Evolutionary conservation across 2,888 invertebrate genomes (phyloP), one percentile per base, ranked within the genome.

Genomic region (Papilio gigon): DNA sequence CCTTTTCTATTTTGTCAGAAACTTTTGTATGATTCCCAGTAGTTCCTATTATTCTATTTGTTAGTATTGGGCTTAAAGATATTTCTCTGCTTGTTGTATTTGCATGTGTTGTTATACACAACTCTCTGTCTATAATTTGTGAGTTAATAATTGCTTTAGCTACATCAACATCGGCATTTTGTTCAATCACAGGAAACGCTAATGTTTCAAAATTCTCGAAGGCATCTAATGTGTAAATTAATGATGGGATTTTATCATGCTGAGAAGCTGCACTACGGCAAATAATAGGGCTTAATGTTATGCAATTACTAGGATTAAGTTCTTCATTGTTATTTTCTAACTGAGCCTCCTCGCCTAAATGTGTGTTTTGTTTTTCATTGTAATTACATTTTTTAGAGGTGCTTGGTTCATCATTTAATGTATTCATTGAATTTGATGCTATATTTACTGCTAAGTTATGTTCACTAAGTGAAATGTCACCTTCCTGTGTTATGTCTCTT

Each of bases 151-250:
- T 68, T 71, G 76, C 73, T 75, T 84, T 89, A 9, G 78, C 82
- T 35, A 73, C 75, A 61, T 82, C 72, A 4, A 83, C 65, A 71
- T 88, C 79, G 35, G 65, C 20, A 70, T 77, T 72, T 44, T 81
- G 76, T 73, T 81, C 76, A 67, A 90, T 65, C 0, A 89, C 58
- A 14, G 87, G 84, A 62, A 80, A 65, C 1, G 84, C 87, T 30
- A 86, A 68, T 50, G 76, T 79, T 77, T 89, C 90, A 75, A 91
- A 90, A 37, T 80, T 81, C 72, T 91, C 91, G 82, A 90, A 92
- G 12, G 74, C 71, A 40, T 87, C 84, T 25, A 90, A 72, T 42
- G 82, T 75, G 42, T 77, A 85, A 22, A 86, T 77, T 71, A 90
- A 73, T 27, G 84, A 82, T 64, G 74, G 71, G 22, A 71, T 42